Conservation (phyloP, 2,888 invertebrate species). For the Pegoplata infirma region DNA sequence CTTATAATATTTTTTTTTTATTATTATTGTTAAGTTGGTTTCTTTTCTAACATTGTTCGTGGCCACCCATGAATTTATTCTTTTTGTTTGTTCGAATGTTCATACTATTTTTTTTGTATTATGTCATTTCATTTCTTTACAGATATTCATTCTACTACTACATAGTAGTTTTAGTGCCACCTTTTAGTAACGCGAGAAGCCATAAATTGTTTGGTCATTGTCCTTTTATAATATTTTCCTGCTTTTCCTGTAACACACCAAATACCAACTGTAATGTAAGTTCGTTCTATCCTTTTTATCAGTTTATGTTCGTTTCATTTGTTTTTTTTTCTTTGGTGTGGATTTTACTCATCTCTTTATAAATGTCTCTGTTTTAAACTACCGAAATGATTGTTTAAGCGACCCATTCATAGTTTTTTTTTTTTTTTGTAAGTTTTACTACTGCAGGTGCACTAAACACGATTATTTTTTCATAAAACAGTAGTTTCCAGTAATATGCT, state of each 20-base stretch:
- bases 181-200: constrained; percentile 61
- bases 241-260: constrained; percentile 35
- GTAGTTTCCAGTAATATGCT: too few species aligned
- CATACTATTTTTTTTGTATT: constrained; percentile 12
- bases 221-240: constrained; percentile 47
- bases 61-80: constrained; percentile 54
- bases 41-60: constrained; percentile 19
- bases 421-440: constrained; percentile 19
- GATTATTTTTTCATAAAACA: constrained; percentile 52
- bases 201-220: constrained; percentile 62
- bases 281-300: constrained; percentile 36
- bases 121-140: constrained; percentile 49
- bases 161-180: constrained; percentile 51
- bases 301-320: background rate
- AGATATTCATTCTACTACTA: constrained; percentile 38
- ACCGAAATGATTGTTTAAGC: constrained; percentile 52
- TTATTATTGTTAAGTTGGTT: constrained; percentile 23
- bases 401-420: constrained; percentile 51
- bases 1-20: constrained; percentile 36
- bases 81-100: too few species aligned
- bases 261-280: constrained; percentile 22
- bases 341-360: background rate
- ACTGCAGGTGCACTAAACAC: constrained; percentile 56
- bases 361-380: background rate
- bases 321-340: background rate